phyloP scores from a whole-genome alignment of 2,113 vertebrate species.

The Alces alces region DNA sequence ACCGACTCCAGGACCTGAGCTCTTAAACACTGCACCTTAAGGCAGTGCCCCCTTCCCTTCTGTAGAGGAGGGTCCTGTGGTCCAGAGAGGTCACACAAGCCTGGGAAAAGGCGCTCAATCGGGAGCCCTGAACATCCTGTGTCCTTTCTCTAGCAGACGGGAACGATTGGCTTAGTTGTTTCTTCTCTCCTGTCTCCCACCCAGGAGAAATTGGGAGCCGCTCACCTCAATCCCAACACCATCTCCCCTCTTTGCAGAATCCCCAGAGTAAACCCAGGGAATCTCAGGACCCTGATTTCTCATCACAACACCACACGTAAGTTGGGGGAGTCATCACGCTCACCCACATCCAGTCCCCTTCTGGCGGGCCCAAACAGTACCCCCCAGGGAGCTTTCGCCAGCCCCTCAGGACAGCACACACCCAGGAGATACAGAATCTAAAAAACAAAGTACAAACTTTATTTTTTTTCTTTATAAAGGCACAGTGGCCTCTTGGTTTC shows the following conservation, averaged over 20 bases:
- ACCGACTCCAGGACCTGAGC: neutral
- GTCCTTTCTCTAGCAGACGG: neutral
- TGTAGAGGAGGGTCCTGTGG: neutral
- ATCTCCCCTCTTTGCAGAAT: neutral
- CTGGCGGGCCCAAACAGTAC: neutral
- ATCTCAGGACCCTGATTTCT: neutral
- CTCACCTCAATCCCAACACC: neutral
- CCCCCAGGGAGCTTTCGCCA: neutral
- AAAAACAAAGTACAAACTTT: constrained; percentile 99
- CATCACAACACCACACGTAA: neutral
- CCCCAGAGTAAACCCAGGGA: neutral
- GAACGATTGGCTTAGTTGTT: neutral
- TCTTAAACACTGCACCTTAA: neutral
- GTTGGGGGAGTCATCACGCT: neutral
- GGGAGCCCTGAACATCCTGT: neutral
- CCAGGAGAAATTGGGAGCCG: neutral
- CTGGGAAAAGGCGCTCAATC: neutral
- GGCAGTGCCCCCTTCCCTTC: neutral
- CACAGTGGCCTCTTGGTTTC: constrained; percentile 91
- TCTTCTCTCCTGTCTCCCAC: neutral
- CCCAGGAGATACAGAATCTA: constrained; percentile 65
- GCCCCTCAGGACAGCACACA: neutral
- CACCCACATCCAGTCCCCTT: neutral
- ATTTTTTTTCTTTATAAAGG: constrained; percentile 99
- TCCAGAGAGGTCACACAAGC: neutral